Evolutionary conservation across 2,888 invertebrate genomes (phyloP).

Genomic region (Caenorhabditis angaria): DNA sequence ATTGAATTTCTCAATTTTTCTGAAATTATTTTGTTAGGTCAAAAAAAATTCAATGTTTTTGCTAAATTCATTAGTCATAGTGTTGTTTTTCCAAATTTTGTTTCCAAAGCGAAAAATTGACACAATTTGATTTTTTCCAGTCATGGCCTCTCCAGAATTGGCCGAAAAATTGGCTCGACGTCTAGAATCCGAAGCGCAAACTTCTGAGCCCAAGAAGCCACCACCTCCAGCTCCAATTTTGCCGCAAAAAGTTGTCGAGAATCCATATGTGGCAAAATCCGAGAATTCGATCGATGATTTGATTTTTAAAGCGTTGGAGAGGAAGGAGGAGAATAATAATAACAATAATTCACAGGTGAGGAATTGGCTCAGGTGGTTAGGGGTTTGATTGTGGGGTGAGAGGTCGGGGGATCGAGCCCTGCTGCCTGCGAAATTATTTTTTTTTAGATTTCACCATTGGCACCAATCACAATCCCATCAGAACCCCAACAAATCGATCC

Average conservation of each 20-base stretch:
- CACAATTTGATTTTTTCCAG: too few relatives aligned
- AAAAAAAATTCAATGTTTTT: too few relatives aligned
- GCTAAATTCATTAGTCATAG: too few relatives aligned
- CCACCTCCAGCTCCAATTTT: conserved; percentile 45
- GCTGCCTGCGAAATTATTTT: too few relatives aligned
- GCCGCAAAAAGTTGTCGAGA: conserved; percentile 46
- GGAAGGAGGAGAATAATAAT: conserved; percentile 49
- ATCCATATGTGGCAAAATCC: conserved; percentile 44
- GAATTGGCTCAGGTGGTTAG: background rate
- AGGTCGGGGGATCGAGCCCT: too few relatives aligned
- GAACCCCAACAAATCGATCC: conserved; percentile 19
- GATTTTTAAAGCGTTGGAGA: conserved; percentile 48
- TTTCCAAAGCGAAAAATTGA: too few relatives aligned
- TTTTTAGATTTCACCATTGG: background rate
- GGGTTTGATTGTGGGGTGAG: too few relatives aligned
- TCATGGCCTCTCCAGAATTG: conserved; percentile 44
- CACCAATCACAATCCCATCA: conserved; percentile 10
- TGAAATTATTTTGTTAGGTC: too few relatives aligned
- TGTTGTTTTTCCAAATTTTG: too few relatives aligned
- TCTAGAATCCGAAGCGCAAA: conserved; percentile 15
- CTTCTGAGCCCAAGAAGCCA: too few relatives aligned
- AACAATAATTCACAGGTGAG: conserved; percentile 32
- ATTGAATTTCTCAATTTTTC: too few relatives aligned
- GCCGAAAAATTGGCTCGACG: conserved; percentile 50
- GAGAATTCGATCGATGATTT: conserved; percentile 55